Conservation (phyloP, 2,113 vertebrate genomes). For the Sebastes schlegelii region DNA sequence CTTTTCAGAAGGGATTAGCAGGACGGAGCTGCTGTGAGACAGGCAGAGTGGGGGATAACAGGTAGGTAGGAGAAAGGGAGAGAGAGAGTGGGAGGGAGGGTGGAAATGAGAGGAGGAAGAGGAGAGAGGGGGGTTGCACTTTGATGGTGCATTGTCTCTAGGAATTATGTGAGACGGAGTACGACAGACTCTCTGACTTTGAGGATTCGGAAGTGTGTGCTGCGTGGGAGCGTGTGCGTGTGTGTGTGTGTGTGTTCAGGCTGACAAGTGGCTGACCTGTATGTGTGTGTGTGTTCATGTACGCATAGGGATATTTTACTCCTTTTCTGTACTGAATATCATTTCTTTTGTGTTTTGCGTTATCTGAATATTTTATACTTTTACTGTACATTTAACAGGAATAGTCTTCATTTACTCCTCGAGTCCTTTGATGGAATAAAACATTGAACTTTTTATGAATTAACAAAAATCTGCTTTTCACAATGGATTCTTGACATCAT, state of each 20-base stretch:
- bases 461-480: no score
- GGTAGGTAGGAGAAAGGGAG: slow-evolving; percentile 66
- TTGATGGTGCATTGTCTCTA: slow-evolving; percentile 75
- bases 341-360: neutral
- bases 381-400: neutral
- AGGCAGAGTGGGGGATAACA: slow-evolving; percentile 73
- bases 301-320: neutral
- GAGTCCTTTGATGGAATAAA: neutral
- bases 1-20: slow-evolving; percentile 82
- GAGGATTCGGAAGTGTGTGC: slow-evolving; percentile 43
- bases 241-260: slow-evolving; percentile 15
- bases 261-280: slow-evolving; percentile 1
- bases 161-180: slow-evolving; percentile 74
- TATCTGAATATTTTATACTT: neutral
- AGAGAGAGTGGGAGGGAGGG: slow-evolving; percentile 31
- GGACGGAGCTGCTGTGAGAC: slow-evolving; percentile 76
- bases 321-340: neutral
- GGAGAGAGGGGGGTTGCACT: slow-evolving; percentile 23
- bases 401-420: neutral
- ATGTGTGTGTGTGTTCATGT: slow-evolving; percentile 3
- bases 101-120: slow-evolving; percentile 49
- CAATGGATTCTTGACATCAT: neutral
- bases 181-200: slow-evolving; percentile 60
- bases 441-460: neutral
- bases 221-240: neutral